Conservation (phyloP, 2,113 vertebrate genomes). For the Pachycephala philippinensis region DNA sequence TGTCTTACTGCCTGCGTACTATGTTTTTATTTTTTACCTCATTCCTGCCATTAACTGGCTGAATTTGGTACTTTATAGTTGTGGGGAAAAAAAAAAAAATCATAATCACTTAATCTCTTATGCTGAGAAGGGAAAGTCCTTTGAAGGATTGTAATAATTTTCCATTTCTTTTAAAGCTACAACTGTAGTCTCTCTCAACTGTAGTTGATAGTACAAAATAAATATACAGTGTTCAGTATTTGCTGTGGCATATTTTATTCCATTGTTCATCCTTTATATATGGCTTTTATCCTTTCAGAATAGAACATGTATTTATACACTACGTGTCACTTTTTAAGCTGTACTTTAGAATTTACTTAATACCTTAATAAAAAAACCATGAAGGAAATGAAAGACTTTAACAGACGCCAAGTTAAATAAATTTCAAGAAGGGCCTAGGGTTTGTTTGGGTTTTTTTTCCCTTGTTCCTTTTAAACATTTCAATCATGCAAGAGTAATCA, state of each 20-base stretch:
- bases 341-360: not conserved
- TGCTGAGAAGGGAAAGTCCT: not conserved
- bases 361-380: not conserved
- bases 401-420: not conserved
- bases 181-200: not conserved
- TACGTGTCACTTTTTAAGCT: not conserved
- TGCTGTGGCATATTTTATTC: not conserved
- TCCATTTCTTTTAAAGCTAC: not conserved
- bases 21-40: not conserved
- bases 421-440: not conserved
- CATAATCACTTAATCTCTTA: not conserved
- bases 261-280: not conserved
- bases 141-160: not conserved
- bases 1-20: not conserved
- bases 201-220: not conserved
- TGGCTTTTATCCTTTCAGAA: not conserved
- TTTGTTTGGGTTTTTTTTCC: fast-evolving
- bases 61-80: not conserved
- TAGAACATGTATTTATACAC: not conserved
- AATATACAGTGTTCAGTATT: not conserved
- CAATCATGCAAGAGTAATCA: not conserved
- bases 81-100: not conserved
- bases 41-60: not conserved
- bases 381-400: not conserved
- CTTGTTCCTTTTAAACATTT: not conserved